Percentiles rank a stretch among this genome's conserved stretches.
These are phyloP conservation scores for Micromys minutus DNA, from an alignment of 2,113 vertebrate species.

Conservation along the genomic window DNA sequence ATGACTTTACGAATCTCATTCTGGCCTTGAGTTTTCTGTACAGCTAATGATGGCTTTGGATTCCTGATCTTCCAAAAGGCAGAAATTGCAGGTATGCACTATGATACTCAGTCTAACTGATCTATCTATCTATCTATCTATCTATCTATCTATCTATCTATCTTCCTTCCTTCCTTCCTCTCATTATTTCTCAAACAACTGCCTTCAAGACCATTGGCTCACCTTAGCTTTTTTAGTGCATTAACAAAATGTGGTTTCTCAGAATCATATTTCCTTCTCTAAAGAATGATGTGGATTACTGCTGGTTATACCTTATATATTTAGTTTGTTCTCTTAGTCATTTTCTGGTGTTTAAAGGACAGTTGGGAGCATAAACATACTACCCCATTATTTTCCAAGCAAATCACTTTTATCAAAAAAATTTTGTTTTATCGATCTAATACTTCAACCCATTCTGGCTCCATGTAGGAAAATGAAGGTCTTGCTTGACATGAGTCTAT, in stretches of 20 bases:
- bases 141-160: background rate
- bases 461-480: background rate
- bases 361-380: background rate
- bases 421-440: background rate
- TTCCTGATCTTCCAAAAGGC: background rate
- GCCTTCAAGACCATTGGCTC: background rate
- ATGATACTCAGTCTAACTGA: background rate
- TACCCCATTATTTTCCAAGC: background rate
- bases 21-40: background rate
- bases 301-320: background rate
- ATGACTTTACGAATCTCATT: background rate
- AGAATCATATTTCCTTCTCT: background rate
- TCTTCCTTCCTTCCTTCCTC: too few species aligned
- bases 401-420: background rate
- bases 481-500: background rate
- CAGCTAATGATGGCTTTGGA: background rate
- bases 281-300: background rate
- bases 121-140: background rate
- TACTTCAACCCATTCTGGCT: background rate
- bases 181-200: background rate
- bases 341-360: background rate
- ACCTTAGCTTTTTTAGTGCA: background rate
- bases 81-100: background rate
- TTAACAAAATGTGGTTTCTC: slow-evolving; percentile 5
- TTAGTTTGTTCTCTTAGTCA: slow-evolving; percentile 1